Evolutionary conservation across 2,797 vertebrate species (phyloP).

Genomic region (Crypturellus tataupa): DNA sequence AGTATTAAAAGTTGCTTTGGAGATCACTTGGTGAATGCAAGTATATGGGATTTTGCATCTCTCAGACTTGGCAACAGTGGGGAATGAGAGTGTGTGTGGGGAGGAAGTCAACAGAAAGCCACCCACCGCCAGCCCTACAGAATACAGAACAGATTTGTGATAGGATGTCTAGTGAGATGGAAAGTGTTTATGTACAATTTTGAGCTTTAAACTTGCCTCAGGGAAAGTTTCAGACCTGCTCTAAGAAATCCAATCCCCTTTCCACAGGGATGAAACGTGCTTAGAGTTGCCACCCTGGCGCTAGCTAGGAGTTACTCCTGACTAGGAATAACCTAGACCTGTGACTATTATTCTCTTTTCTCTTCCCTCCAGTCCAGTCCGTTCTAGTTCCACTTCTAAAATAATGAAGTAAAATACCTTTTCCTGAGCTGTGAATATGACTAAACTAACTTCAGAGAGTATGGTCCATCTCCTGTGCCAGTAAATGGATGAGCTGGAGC

Average conservation of each 20-base stretch:
- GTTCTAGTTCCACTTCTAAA: not conserved
- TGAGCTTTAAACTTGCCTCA: constrained; percentile 49
- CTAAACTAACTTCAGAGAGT: not conserved
- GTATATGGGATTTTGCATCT: constrained; percentile 8
- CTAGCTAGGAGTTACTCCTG: not conserved
- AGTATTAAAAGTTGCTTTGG: constrained; percentile 62
- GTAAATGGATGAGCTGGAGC: not conserved
- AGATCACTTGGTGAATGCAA: constrained; percentile 66
- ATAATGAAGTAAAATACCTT: not conserved
- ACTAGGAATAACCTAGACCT: not conserved
- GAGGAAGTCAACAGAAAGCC: constrained; percentile 70
- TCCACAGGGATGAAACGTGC: not conserved
- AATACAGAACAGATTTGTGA: constrained; percentile 71
- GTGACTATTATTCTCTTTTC: not conserved
- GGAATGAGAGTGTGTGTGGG: constrained; percentile 37
- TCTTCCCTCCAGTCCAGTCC: not conserved
- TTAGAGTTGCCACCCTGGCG: not conserved
- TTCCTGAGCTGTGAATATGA: not conserved
- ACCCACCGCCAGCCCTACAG: constrained; percentile 51
- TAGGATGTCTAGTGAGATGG: constrained; percentile 54
- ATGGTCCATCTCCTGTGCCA: not conserved
- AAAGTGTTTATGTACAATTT: constrained; percentile 67
- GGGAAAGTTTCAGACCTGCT: constrained; percentile 14
- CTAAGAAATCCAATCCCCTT: constrained; percentile 20
- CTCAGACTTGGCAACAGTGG: constrained; percentile 69